Percentiles rank a stretch among this genome's conserved stretches.
Evolutionary conservation across 1,140 invertebrate species (phyloP).

Genomic region (Cotesia chilonis): DNA sequence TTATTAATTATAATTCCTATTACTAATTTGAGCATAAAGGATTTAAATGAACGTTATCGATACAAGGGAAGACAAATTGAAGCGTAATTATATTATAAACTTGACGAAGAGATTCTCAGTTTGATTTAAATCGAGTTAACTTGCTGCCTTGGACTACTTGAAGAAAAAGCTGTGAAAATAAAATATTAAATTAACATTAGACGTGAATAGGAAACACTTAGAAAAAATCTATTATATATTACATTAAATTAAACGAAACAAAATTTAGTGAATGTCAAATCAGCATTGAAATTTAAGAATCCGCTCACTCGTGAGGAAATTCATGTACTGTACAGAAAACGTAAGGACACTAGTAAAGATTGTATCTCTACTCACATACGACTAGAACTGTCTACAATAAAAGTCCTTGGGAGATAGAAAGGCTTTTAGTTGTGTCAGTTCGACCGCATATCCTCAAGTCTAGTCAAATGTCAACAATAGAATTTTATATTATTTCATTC

Average conservation of each 20-base stretch:
- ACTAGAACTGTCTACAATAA: background rate
- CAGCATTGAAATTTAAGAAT: background rate
- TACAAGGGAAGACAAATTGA: background rate
- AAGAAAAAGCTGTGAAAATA: background rate
- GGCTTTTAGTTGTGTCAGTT: background rate
- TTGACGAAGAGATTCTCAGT: constrained; percentile 15
- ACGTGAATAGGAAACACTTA: background rate
- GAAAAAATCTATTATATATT: background rate
- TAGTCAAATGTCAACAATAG: too few species aligned
- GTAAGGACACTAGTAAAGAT: background rate
- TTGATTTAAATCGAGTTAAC: constrained; percentile 28
- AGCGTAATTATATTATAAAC: constrained; percentile 22
- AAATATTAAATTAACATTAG: background rate
- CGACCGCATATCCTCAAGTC: background rate
- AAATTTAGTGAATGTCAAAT: too few species aligned
- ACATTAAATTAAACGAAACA: too few species aligned
- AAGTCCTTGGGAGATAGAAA: constrained; percentile 17
- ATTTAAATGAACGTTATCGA: background rate
- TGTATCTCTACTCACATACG: background rate
- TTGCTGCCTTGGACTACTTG: background rate
- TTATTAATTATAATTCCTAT: background rate
- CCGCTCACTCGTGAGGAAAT: background rate
- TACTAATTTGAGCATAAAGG: background rate
- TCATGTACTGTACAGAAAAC: background rate
- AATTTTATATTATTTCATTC: too few species aligned